Evolutionary conservation across 2,113 vertebrate genomes (phyloP), one percentile per base, ranked within the genome.

Genomic region (Nycticryphes semicollaris): DNA sequence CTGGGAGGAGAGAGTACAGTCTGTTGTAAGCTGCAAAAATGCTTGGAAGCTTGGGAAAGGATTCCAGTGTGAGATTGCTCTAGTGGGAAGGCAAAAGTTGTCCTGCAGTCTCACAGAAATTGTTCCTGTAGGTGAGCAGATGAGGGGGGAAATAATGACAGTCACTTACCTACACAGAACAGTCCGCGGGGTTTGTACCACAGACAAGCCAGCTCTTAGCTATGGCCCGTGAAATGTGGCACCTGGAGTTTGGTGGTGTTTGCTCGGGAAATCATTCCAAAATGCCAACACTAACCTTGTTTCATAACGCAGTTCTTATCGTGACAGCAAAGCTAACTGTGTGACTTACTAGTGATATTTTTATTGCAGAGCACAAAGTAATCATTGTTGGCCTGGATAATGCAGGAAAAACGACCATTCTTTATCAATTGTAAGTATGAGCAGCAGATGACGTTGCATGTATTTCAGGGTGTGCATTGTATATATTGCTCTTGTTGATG

Each of bases 311-410:
- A 10, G 75, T 24, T 60, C 30, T 41, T 91, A 43, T 16, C 21
- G 1, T 8, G 39, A 27, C 25, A 64, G 73, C 68, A 22, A 12
- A 25, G 43, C 12, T 56, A 90, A 62, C 84, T 33, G 0, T 39
- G 84, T 59, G 91, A 72, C 62, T 97, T 39, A 96, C 37, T 39
- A 2, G 31, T 54, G 45, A 31, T 81, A 50, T 95, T 63, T 96
- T 53, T 77, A 21, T 98, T 97, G 97, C 98, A 99, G 99, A 99
- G 96, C 99, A 99, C 99, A 99, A 99, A 98, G 99, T 99, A 88
- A 99, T 99, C 92, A 99, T 99, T 98, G 99, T 99, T 95, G 99
- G 99, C 30, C 98, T 99, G 98, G 99, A 99, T 98, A 99, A 99
- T 97, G 99, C 99, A 60, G 99, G 99, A 87, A 99, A 99, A 98